Evolutionary conservation across 2,113 vertebrate species (phyloP).

Genomic region (Deroptyus accipitrinus): DNA sequence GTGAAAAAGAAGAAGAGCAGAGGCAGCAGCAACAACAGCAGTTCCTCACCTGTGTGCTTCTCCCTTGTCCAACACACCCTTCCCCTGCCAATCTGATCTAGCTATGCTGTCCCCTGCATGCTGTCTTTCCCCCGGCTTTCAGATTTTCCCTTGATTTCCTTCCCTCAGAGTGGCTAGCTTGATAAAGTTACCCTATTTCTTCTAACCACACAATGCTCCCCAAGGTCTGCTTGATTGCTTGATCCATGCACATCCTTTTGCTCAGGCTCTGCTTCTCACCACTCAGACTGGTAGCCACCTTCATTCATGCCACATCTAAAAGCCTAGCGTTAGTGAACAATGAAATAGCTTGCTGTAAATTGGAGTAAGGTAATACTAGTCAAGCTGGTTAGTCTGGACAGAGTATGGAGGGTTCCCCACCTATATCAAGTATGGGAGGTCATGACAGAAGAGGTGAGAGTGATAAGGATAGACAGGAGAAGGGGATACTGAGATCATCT

Average conservation of each 20-base stretch:
- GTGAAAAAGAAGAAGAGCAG: neutral
- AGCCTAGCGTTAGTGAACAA: neutral
- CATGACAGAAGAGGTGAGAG: neutral
- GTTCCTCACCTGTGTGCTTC: neutral
- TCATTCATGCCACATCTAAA: neutral
- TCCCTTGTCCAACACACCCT: fast-evolving
- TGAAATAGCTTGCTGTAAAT: neutral
- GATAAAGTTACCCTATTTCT: neutral
- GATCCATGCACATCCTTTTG: neutral
- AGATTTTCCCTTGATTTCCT: neutral
- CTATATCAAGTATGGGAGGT: neutral
- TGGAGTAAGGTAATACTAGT: neutral
- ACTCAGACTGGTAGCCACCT: neutral
- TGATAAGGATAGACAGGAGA: neutral
- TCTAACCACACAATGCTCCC: neutral
- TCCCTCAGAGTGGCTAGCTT: neutral
- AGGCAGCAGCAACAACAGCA: neutral
- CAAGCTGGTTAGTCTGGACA: neutral
- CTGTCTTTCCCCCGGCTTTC: neutral
- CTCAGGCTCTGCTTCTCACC: neutral
- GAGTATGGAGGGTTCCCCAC: neutral
- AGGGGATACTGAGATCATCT: neutral
- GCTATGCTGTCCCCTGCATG: neutral
- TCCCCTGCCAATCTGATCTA: neutral
- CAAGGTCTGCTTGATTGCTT: neutral